phyloP scores from a whole-genome alignment of 2,113 vertebrate species.

The Spilogale gracilis region DNA sequence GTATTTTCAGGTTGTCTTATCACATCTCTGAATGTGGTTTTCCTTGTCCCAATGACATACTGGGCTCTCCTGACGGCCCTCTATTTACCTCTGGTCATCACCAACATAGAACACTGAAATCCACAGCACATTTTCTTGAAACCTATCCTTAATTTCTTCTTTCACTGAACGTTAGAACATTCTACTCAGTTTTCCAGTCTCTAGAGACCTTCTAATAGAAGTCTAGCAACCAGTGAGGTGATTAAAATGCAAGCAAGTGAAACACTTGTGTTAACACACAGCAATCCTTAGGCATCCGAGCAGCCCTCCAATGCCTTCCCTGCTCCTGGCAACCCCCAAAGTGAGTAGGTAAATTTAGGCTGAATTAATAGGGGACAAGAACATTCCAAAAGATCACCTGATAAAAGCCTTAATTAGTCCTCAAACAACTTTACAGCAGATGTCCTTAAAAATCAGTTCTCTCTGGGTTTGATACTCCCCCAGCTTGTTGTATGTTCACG shows the following conservation, averaged over 20 bases:
- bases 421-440: background rate
- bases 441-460: background rate
- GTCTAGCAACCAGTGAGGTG: background rate
- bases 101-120: background rate
- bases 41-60: background rate
- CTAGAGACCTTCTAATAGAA: background rate
- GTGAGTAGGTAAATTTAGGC: background rate
- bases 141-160: background rate
- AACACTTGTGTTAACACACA: background rate
- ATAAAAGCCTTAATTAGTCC: background rate
- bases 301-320: background rate
- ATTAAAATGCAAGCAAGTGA: background rate
- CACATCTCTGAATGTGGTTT: background rate
- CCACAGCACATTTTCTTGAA: background rate
- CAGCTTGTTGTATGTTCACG: background rate
- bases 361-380: background rate
- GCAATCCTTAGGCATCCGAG: background rate
- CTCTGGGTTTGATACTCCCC: background rate
- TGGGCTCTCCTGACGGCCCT: background rate
- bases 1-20: background rate
- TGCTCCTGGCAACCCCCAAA: background rate
- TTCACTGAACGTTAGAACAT: background rate
- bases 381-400: background rate
- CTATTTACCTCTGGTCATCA: background rate
- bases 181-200: background rate